Base-by-base conservation (phyloP, 2,797 vertebrate species). In the Sebastes iracundus region DNA sequence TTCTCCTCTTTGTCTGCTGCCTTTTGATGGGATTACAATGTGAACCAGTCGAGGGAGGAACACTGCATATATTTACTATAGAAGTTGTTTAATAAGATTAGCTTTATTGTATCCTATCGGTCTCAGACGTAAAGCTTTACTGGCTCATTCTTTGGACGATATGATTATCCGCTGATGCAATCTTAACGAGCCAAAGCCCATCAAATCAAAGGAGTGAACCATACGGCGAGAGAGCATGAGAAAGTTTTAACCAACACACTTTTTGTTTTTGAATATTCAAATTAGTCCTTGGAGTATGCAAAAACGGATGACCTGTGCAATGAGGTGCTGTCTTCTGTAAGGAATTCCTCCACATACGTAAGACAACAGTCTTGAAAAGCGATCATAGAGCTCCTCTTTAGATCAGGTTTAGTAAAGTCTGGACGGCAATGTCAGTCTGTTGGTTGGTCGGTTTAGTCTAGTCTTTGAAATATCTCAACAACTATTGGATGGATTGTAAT, bases 1-100 rank as follows among this genome's bases (percentile, higher is more conserved):
- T 87, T 88, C 75, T 81, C 70, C 28, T 65, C 83, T 87, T 90
- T 90, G 80, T 91, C 68, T 3, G 10, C 12, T 22, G 70, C 56
- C 61, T 81, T 90, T 90, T 90, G 82, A 89, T 77, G 28, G 72
- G 86, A 87, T 87, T 87, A 87, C 81, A 88, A 61, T 68, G 72
- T 71, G 72, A 88, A 85, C 61, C 79, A 68, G 77, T 75, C 4
- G 13, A 78, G 42, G 76, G 76, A 79, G 80, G 72, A 87, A 76
- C 82, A 90, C 79, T 84, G 90, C 85, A 82, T 89, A 85, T 86
- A 88, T 88, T 88, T 87, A 81, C 88, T 59, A 86, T 85, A 80
- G 82, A 90, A 75, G 63, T 53, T 76, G 85, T 86, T 87, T 89
- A 92, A 91, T 87, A 82, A 82, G 92, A 93, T 93, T 91, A 91